phyloP scores from a whole-genome alignment of 2,888 invertebrate species.

The Chalcis sispes region DNA sequence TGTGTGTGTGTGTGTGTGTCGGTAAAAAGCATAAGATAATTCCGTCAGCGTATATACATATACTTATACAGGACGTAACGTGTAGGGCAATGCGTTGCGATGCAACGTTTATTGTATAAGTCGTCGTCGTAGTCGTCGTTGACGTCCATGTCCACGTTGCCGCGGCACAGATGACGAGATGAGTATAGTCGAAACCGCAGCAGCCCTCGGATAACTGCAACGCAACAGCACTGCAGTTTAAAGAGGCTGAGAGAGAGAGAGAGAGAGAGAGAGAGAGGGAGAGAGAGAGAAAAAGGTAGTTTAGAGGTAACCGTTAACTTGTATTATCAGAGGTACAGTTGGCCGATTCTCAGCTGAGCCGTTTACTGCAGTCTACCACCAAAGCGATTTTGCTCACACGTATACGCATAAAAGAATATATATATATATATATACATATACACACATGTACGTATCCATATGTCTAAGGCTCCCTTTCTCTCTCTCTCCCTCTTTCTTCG shows the following conservation, averaged over 20 bases:
- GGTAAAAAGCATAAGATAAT: not conserved
- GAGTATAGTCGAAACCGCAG: too few species aligned
- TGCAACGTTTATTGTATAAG: too few species aligned
- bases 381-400: not conserved
- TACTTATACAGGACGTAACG: too few species aligned
- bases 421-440: not conserved
- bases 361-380: too few species aligned
- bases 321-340: slow-evolving; percentile 39
- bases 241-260: not conserved
- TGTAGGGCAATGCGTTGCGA: too few species aligned
- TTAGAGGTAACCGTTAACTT: slow-evolving; percentile 43
- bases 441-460: not conserved
- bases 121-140: too few species aligned
- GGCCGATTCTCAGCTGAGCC: slow-evolving; percentile 12
- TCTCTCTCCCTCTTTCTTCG: slow-evolving; percentile 4
- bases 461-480: not conserved
- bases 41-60: too few species aligned
- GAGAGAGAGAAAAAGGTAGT: slow-evolving; percentile 23
- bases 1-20: not conserved
- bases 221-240: too few species aligned
- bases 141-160: too few species aligned
- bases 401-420: too few species aligned
- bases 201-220: too few species aligned
- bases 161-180: too few species aligned
- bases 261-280: not conserved